Conservation (phyloP, 1,140 invertebrate species). For the Halyomorpha halys region DNA sequence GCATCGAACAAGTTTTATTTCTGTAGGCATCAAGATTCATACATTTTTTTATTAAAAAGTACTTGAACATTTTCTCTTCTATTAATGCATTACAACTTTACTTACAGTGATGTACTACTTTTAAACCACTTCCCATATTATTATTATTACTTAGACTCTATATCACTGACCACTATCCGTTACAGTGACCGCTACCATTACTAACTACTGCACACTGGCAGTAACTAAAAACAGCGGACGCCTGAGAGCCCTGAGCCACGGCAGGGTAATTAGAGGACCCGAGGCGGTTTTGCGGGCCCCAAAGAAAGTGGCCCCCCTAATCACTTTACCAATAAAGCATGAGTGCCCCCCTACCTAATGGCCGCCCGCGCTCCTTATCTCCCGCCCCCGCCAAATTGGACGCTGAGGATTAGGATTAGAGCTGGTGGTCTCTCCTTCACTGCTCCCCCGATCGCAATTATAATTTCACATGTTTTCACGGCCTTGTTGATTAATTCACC, state of each 20-base stretch:
- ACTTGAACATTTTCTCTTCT: too few relatives aligned
- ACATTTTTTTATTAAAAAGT: too few relatives aligned
- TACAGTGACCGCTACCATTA: too few relatives aligned
- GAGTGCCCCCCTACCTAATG: neutral
- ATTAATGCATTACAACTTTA: too few relatives aligned
- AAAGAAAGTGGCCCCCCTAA: conserved; percentile 4
- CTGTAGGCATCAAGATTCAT: too few relatives aligned
- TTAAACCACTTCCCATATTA: too few relatives aligned
- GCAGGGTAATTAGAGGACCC: neutral
- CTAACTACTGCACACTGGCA: too few relatives aligned
- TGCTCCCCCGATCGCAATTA: neutral
- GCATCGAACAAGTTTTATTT: too few relatives aligned
- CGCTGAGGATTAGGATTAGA: neutral
- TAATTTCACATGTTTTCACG: neutral
- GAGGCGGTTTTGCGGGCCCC: conserved; percentile 8
- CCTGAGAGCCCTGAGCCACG: neutral
- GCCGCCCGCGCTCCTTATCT: conserved; percentile 8
- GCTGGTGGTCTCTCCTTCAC: neutral
- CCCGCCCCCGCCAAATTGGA: neutral
- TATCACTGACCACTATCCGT: too few relatives aligned
- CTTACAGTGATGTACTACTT: too few relatives aligned
- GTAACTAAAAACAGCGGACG: neutral
- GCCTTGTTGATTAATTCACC: neutral
- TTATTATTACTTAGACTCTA: too few relatives aligned
- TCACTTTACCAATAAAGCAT: conserved; percentile 18